Evolutionary conservation across 2,113 vertebrate genomes (phyloP).

Genomic region (Pelecanoides urinatrix): DNA sequence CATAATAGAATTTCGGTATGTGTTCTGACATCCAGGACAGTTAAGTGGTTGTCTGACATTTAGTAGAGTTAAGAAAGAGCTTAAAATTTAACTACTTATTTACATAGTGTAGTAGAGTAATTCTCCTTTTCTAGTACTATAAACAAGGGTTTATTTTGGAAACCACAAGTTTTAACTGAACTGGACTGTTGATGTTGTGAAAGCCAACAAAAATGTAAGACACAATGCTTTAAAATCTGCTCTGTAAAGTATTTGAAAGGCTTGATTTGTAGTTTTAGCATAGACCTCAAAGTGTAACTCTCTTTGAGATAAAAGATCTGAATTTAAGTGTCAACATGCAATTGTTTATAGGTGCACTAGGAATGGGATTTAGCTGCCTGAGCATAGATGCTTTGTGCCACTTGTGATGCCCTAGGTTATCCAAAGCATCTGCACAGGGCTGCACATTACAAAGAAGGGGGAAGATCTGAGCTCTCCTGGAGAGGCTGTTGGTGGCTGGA

Average conservation of each 20-base stretch:
- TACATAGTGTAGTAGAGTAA: background rate
- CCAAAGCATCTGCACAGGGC: background rate
- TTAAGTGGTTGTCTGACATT: background rate
- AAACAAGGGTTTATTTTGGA: background rate
- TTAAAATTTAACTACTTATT: background rate
- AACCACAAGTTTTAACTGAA: background rate
- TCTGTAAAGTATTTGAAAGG: background rate
- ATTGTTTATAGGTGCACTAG: background rate
- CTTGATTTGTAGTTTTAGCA: background rate
- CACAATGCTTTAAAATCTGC: background rate
- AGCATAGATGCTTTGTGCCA: background rate
- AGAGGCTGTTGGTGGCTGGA: background rate
- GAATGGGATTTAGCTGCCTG: background rate
- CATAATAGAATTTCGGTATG: background rate
- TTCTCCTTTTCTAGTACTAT: background rate
- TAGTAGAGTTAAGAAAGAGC: background rate
- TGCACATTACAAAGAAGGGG: background rate
- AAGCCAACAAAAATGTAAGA: background rate
- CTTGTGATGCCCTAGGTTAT: background rate
- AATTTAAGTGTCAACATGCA: background rate
- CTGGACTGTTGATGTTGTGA: background rate
- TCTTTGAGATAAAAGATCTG: background rate
- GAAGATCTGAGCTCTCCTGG: background rate
- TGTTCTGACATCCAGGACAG: background rate
- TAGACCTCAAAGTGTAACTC: background rate